These are phyloP conservation scores for Microplitis manilae DNA, from an alignment of 2,888 invertebrate species.

Conservation along the genomic window DNA sequence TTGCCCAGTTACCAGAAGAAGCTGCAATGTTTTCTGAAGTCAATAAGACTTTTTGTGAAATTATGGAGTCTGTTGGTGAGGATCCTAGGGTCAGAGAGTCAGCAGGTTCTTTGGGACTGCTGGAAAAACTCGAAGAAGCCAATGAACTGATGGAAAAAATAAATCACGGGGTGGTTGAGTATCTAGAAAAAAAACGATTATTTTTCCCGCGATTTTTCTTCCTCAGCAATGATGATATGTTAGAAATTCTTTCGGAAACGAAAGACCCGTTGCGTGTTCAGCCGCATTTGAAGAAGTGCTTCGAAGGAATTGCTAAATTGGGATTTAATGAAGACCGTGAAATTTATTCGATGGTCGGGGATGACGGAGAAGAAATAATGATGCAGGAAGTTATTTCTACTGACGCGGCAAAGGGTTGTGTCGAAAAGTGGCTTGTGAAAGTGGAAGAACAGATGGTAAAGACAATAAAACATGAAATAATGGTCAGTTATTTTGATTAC, in stretches of 20 bases:
- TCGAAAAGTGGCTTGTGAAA: constrained; percentile 88
- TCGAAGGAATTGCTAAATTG: constrained; percentile 86
- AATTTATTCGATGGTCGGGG: constrained; percentile 85
- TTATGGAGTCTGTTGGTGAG: constrained; percentile 77
- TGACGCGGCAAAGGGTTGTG: constrained; percentile 83
- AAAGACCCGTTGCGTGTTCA: constrained; percentile 89
- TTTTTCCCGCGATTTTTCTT: constrained; percentile 92
- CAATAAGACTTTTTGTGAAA: constrained; percentile 78
- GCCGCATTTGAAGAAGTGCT: constrained; percentile 90
- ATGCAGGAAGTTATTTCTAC: constrained; percentile 79
- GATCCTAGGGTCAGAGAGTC: constrained; percentile 79
- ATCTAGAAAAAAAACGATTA: constrained; percentile 87
- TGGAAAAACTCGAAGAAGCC: constrained; percentile 81
- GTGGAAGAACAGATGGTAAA: constrained; percentile 87
- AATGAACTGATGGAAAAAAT: constrained; percentile 83
- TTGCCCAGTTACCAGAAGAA: constrained; percentile 89
- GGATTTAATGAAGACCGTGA: constrained; percentile 81
- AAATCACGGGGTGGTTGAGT: constrained; percentile 86
- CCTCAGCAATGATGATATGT: constrained; percentile 90
- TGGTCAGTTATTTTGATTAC: constrained; percentile 79
- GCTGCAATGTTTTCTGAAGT: constrained; percentile 84
- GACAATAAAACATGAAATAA: constrained; percentile 80
- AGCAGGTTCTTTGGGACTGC: constrained; percentile 79
- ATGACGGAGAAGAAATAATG: constrained; percentile 81
- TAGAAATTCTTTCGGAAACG: constrained; percentile 91